phyloP scores from a whole-genome alignment of 2,888 invertebrate species.

The Thecocarcelia acutangulata region DNA sequence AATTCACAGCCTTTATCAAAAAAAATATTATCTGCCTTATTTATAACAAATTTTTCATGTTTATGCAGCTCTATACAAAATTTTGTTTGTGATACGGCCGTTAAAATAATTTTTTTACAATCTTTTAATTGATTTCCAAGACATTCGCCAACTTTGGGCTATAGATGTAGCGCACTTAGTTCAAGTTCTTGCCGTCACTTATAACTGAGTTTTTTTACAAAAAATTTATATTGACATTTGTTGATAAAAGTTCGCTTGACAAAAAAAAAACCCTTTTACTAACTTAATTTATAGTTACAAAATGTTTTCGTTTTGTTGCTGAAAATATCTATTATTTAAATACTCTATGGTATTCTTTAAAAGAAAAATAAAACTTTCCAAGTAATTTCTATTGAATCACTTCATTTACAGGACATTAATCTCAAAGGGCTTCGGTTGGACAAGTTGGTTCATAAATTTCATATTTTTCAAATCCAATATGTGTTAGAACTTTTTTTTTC shows the following conservation, averaged over 20 bases:
- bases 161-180: neutral
- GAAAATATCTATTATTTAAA: constrained; percentile 66
- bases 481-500: neutral
- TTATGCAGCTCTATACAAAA: too few relatives aligned
- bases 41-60: too few relatives aligned
- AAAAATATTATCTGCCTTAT: too few relatives aligned
- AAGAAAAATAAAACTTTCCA: constrained; percentile 52
- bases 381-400: constrained; percentile 65
- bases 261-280: constrained; percentile 28
- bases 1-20: too few relatives aligned
- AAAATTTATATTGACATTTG: constrained; percentile 55
- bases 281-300: constrained; percentile 61
- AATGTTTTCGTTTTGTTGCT: constrained; percentile 17
- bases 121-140: too few relatives aligned
- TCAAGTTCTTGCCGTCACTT: neutral
- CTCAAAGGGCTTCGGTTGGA: constrained; percentile 46
- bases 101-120: too few relatives aligned
- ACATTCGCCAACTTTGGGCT: too few relatives aligned
- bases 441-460: constrained; percentile 25
- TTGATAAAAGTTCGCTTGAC: constrained; percentile 47
- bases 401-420: constrained; percentile 65
- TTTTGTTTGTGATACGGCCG: too few relatives aligned
- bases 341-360: constrained; percentile 62
- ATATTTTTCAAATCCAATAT: constrained; percentile 16
- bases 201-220: neutral